Evolutionary conservation across 2,797 vertebrate genomes (phyloP).

Genomic region (Denticeps clupeoides): DNA sequence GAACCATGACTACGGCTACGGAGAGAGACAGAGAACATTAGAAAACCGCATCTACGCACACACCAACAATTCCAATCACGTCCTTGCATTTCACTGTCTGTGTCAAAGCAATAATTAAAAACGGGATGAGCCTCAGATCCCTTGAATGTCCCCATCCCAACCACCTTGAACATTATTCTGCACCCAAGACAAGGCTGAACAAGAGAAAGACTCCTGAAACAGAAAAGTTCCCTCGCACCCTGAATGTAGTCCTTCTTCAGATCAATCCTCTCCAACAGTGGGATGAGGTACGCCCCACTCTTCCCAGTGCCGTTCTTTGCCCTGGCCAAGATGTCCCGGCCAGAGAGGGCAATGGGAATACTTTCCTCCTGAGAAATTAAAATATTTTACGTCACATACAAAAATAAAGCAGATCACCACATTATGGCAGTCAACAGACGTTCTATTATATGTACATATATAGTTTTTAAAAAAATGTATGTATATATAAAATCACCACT

Average conservation of each 20-base stretch:
- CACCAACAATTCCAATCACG: background rate
- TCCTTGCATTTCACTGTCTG: no score
- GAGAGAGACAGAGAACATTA: background rate
- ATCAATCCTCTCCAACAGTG: slow-evolving; percentile 69
- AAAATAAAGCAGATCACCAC: no score
- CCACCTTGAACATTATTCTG: no score
- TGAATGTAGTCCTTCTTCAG: slow-evolving; percentile 69
- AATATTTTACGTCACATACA: no score
- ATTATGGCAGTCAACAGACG: no score
- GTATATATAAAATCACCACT: no score
- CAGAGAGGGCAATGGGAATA: slow-evolving; percentile 70
- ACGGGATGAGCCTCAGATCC: no score
- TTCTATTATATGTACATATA: background rate
- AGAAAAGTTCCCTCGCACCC: slow-evolving; percentile 39
- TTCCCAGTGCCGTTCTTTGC: slow-evolving; percentile 73
- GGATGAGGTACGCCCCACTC: slow-evolving; percentile 70
- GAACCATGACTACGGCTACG: slow-evolving; percentile 63
- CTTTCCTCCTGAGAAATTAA: slow-evolving; percentile 59
- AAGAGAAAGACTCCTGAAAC: background rate
- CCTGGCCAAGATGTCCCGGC: slow-evolving; percentile 66
- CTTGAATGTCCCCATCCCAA: no score
- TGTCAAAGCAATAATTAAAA: no score
- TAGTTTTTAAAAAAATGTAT: background rate
- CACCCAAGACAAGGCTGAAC: background rate
- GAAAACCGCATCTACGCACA: background rate